Evolutionary conservation across 2,797 vertebrate genomes (phyloP), one percentile per base, ranked within the genome.

Genomic region (Acrossocheilus wenchowensis): DNA sequence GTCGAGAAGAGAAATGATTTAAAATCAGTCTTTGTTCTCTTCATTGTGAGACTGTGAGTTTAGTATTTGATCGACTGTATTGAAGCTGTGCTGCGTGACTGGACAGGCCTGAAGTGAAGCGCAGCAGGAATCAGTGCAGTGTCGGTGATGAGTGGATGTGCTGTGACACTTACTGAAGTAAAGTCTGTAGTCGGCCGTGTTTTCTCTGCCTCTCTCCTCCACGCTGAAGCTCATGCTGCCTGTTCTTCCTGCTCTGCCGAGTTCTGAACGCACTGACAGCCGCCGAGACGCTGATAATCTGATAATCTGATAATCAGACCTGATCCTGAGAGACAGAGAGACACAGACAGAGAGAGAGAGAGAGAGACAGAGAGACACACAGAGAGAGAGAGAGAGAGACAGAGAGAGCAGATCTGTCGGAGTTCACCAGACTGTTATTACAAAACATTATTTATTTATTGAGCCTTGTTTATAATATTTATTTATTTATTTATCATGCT

Each of bases 121-220:
- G 60, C 60, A 19, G 50, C 17, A 19, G 50, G 6, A 54, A 54
- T 54, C 52, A 54, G 52, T 57, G 52, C 19, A 57, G 54, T 64
- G 60, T 1, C 30, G 62, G 5, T 64, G 62, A 30, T 64, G 62
- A 30, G 30, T 64, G 62, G 60, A 14, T 72, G 19, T 11, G 72
- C 43, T 19, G 80, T 6, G 52, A 34, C 41, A 96, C 97, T 97
- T 94, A 98, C 97, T 98, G 94, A 97, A 97, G 90, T 95, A 98
- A 73, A 98, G 87, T 62, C 97, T 95, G 93, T 97, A 97, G 39
- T 97, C 96, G 39, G 91, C 78, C 81, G 95, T 96, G 89, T 98
- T 96, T 0, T 94, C 94, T 80, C 93, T 93, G 0, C 96, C 97
- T 57, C 96, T 95, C 92, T 97, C 96, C 93, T 97, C 98, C 48